Evolutionary conservation across 2,797 vertebrate genomes (phyloP).

Genomic region (Anabas testudineus): DNA sequence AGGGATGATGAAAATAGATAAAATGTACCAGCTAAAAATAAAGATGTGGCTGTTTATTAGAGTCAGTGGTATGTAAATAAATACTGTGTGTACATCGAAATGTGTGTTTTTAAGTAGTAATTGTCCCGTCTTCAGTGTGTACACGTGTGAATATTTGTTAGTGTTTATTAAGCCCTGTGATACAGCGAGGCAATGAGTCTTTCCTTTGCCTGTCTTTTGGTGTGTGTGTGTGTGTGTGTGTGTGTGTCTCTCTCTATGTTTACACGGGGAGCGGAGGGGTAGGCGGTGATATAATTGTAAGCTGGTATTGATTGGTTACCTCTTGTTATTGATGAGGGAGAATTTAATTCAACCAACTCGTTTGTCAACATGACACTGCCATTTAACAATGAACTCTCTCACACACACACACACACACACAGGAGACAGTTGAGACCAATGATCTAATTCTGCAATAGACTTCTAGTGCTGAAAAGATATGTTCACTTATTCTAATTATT

Average conservation of each 20-base stretch:
- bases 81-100: not conserved
- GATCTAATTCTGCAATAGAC: conserved; percentile 36
- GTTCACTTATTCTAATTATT: not conserved
- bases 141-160: conserved; percentile 53
- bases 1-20: conserved; percentile 53
- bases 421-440: conserved; percentile 42
- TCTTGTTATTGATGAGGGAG: conserved; percentile 86
- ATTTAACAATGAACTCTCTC: conserved; percentile 84
- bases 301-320: conserved; percentile 84
- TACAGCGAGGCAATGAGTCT: conserved; percentile 53
- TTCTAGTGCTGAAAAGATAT: not conserved
- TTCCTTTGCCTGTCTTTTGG: conserved; percentile 19
- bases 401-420: conserved; percentile 23
- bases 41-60: conserved; percentile 34
- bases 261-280: conserved; percentile 43
- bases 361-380: conserved; percentile 88
- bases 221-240: conserved; percentile 46
- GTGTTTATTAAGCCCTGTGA: conserved; percentile 52
- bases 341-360: conserved; percentile 88
- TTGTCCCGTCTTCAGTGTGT: conserved; percentile 10
- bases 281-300: conserved; percentile 87
- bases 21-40: conserved; percentile 54
- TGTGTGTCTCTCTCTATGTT: conserved; percentile 49
- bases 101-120: conserved; percentile 8
- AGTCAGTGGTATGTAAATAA: conserved; percentile 35